Conservation (phyloP, 2,113 vertebrate species). For the Centrocercus urophasianus region DNA sequence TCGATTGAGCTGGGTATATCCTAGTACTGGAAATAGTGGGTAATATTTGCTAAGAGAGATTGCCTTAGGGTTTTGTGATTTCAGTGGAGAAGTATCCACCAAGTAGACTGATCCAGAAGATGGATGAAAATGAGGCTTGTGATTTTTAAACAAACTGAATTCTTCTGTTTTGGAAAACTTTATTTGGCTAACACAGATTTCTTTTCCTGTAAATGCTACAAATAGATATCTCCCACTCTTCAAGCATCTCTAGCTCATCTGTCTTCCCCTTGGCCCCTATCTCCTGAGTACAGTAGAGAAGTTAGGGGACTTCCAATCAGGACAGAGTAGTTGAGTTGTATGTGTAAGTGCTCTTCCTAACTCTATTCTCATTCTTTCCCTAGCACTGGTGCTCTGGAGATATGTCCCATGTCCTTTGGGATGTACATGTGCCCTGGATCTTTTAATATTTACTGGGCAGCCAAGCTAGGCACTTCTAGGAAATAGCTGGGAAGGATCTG, state of each 20-base stretch:
- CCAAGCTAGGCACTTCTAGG: background rate
- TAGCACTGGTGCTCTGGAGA: background rate
- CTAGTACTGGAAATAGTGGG: background rate
- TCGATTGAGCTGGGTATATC: background rate
- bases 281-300: background rate
- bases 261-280: background rate
- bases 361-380: background rate
- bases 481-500: background rate
- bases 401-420: background rate
- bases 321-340: background rate
- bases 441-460: slow-evolving; percentile 3
- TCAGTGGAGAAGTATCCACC: background rate
- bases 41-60: background rate
- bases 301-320: background rate
- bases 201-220: background rate
- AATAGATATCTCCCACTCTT: background rate
- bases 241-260: background rate
- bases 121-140: background rate
- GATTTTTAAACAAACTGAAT: background rate
- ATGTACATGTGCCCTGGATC: background rate
- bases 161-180: background rate
- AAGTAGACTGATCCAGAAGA: background rate
- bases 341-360: background rate
- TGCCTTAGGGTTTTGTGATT: background rate
- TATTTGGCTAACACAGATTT: background rate